Percentiles rank a stretch among this genome's conserved stretches.
These are phyloP conservation scores for Dicyrtomina minuta DNA, from an alignment of 2,888 invertebrate species.

Conservation along the genomic window DNA sequence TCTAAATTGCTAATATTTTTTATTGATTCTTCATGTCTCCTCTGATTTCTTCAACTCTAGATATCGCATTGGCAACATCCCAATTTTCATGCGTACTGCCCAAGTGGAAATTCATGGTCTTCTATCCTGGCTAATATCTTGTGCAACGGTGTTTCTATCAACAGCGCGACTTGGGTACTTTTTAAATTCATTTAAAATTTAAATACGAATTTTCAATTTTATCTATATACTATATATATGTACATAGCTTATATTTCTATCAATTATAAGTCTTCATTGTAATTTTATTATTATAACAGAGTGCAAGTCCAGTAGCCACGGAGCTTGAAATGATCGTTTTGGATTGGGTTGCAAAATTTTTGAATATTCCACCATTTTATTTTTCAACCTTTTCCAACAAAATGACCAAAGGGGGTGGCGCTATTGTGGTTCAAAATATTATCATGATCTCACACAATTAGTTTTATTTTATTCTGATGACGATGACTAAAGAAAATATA, in stretches of 20 bases:
- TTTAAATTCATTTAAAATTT: not conserved
- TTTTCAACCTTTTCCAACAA: conserved; percentile 36
- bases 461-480: no score
- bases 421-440: conserved; percentile 41
- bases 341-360: conserved; percentile 43
- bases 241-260: no score
- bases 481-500: no score
- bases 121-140: not conserved
- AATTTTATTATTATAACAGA: conserved; percentile 9
- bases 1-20: no score
- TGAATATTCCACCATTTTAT: conserved; percentile 42
- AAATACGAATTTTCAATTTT: not conserved
- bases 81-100: not conserved
- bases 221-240: no score
- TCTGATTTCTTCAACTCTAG: no score
- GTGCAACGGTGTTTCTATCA: not conserved
- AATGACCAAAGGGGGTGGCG: conserved; percentile 39
- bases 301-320: conserved; percentile 42
- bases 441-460: no score
- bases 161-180: not conserved
- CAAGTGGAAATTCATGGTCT: not conserved
- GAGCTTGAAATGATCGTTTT: conserved; percentile 43
- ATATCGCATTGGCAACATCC: not conserved
- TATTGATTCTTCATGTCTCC: no score
- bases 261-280: no score